Percentiles rank a stretch among this genome's conserved stretches.
phyloP scores from a whole-genome alignment of 2,888 invertebrate species.

The Lasioglossum morio region DNA sequence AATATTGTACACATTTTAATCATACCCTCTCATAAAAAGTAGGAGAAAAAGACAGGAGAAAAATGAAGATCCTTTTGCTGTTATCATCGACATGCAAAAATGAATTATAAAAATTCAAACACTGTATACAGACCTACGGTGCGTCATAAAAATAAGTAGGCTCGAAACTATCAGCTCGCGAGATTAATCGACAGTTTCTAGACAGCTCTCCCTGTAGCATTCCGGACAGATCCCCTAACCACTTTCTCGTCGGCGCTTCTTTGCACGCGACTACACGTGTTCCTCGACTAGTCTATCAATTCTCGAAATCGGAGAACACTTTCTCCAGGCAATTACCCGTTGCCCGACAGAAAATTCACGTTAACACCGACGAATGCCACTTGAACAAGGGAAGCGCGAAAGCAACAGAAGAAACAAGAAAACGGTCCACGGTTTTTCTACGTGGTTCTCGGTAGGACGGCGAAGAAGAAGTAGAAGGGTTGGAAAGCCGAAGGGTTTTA shows the following conservation, averaged over 20 bases:
- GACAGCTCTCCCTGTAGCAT: neutral
- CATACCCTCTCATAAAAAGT: neutral
- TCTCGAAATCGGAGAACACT: slow-evolving; percentile 6
- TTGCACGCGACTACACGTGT: slow-evolving; percentile 13
- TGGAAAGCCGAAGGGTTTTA: slow-evolving; percentile 58
- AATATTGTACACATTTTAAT: neutral
- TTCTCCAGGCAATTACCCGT: neutral
- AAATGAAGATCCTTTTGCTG: no score
- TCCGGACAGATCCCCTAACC: neutral
- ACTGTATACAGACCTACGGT: neutral
- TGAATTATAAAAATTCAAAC: neutral
- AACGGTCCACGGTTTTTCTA: slow-evolving; percentile 48
- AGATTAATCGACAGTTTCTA: slow-evolving; percentile 9
- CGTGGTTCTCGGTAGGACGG: slow-evolving; percentile 16
- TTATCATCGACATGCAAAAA: neutral
- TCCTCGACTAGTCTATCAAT: slow-evolving; percentile 5
- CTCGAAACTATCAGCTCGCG: neutral
- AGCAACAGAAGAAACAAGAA: slow-evolving; percentile 1
- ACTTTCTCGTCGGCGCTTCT: slow-evolving; percentile 4
- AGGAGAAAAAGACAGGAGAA: no score
- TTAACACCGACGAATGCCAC: neutral
- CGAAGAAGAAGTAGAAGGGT: slow-evolving; percentile 17
- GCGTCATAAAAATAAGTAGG: neutral
- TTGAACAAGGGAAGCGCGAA: neutral
- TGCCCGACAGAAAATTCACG: neutral